Conservation (phyloP, 2,888 invertebrate species). For the Eledona agricola region DNA sequence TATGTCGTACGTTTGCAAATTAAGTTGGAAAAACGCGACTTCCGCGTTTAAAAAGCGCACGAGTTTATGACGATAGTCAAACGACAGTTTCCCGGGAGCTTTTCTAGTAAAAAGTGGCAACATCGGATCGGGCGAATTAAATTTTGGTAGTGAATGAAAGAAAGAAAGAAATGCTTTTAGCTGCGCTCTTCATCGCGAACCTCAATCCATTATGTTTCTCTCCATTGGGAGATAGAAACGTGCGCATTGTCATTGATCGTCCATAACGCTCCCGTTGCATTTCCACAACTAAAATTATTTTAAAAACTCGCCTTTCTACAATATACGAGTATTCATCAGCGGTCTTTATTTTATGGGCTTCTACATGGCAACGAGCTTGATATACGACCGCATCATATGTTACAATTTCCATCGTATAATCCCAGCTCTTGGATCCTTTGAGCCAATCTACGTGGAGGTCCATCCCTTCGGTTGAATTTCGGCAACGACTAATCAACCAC, state of each 20-base stretch:
- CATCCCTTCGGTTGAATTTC: constrained; percentile 34
- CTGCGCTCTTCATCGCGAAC: constrained; percentile 47
- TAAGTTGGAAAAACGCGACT: too few relatives aligned
- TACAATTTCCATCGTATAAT: constrained; percentile 47
- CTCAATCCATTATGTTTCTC: constrained; percentile 51
- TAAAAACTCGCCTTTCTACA: constrained; percentile 13
- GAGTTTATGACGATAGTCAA: background rate
- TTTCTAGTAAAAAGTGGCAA: constrained; percentile 43
- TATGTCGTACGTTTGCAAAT: too few relatives aligned
- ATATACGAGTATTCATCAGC: too few relatives aligned
- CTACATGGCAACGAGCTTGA: constrained; percentile 17
- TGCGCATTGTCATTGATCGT: constrained; percentile 52
- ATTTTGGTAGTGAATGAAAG: constrained; percentile 45
- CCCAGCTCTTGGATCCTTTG: constrained; percentile 44
- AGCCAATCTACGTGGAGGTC: constrained; percentile 45
- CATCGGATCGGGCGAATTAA: constrained; percentile 46
- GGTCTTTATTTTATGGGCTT: constrained; percentile 28
- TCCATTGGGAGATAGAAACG: constrained; percentile 45
- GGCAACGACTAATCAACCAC: constrained; percentile 49
- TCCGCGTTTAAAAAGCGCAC: background rate
- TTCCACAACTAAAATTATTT: constrained; percentile 36
- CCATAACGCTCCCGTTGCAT: constrained; percentile 46
- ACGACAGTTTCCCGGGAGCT: background rate
- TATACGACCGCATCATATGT: constrained; percentile 32
- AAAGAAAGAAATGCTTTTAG: constrained; percentile 49